A percentile compares a stretch with the other conserved stretches of the same genome.
Conservation (phyloP, 2,113 vertebrate species). For the Hucho hucho region DNA sequence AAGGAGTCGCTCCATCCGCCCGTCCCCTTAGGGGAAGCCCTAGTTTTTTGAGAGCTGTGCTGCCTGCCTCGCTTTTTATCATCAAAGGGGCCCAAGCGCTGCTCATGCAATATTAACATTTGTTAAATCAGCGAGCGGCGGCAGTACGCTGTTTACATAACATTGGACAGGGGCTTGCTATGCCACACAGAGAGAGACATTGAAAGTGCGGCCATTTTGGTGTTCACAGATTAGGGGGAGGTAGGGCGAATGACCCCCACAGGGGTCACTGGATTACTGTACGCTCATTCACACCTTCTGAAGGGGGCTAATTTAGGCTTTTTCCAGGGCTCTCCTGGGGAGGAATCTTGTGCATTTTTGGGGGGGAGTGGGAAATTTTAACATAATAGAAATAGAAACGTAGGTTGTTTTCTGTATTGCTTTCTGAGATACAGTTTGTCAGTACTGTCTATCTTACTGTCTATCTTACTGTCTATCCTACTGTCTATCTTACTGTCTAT, state of each 20-base stretch:
- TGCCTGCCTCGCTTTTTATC: conserved; percentile 58
- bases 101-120: conserved; percentile 77
- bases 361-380: no score
- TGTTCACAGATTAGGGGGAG: conserved; percentile 49
- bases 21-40: conserved; percentile 64
- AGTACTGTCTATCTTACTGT: neutral
- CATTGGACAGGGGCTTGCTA: conserved; percentile 62
- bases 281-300: no score
- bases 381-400: neutral
- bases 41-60: conserved; percentile 49
- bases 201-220: conserved; percentile 41
- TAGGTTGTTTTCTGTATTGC: neutral
- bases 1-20: no score
- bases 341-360: neutral
- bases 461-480: neutral
- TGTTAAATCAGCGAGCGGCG: conserved; percentile 69
- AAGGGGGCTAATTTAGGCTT: no score
- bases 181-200: conserved; percentile 47
- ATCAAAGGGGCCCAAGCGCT: conserved; percentile 65
- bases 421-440: neutral
- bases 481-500: no score
- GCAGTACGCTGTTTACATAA: conserved; percentile 69
- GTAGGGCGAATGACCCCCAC: conserved; percentile 45
- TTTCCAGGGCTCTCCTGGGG: no score
- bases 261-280: conserved; percentile 30